Evolutionary conservation across 2,113 vertebrate species (phyloP).

Genomic region (Ifrita kowaldi): DNA sequence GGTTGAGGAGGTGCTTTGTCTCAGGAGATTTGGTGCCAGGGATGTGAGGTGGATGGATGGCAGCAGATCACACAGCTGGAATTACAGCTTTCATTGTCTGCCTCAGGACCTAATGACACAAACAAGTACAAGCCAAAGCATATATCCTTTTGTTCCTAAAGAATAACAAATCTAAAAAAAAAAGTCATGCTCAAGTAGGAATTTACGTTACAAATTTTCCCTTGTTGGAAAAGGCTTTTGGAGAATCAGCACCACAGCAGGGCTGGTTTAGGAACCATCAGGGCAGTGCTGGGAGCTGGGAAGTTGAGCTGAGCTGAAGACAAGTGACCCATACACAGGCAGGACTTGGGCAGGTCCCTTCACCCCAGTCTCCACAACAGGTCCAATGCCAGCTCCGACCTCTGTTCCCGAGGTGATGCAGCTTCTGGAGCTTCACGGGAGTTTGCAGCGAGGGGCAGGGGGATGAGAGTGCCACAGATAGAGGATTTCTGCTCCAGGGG

Average conservation of each 20-base stretch:
- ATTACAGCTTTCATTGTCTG: neutral
- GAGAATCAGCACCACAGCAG: neutral
- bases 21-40: neutral
- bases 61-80: neutral
- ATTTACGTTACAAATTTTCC: neutral
- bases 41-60: neutral
- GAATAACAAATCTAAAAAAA: neutral
- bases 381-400: neutral
- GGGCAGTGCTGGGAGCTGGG: neutral
- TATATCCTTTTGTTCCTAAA: neutral
- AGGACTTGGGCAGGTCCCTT: neutral
- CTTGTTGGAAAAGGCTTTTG: neutral
- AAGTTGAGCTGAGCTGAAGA: neutral
- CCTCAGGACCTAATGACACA: neutral
- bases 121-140: neutral
- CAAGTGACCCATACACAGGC: neutral
- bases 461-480: accelerated
- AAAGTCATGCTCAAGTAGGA: neutral
- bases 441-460: accelerated
- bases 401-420: neutral
- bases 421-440: accelerated
- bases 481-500: neutral
- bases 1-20: neutral
- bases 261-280: neutral
- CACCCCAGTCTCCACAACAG: neutral